Evolutionary conservation across 2,113 vertebrate genomes (phyloP).

Genomic region (Maccullochella peelii): DNA sequence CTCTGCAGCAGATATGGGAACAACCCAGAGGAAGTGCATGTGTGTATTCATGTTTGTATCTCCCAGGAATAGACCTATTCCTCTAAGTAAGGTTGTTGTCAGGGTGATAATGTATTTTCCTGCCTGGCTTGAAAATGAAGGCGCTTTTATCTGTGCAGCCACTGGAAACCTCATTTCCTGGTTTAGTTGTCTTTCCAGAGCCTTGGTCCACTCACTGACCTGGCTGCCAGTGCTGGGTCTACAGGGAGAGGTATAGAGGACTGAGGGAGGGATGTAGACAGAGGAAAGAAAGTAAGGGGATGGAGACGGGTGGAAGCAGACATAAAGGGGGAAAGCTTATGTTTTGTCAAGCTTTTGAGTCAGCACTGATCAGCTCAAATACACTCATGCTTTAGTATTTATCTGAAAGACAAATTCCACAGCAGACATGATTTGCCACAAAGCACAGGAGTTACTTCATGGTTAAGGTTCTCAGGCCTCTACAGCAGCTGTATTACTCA

Average conservation of each 20-base stretch:
- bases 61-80: slow-evolving; percentile 34
- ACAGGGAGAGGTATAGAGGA: slow-evolving; percentile 30
- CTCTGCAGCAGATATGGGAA: slow-evolving; percentile 17
- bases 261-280: slow-evolving; percentile 3
- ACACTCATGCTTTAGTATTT: neutral
- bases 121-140: slow-evolving; percentile 55
- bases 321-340: neutral
- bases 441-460: neutral
- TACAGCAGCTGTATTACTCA: slow-evolving; percentile 37
- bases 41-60: slow-evolving; percentile 37
- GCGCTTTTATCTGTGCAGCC: slow-evolving; percentile 67
- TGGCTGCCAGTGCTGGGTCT: slow-evolving; percentile 39
- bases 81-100: slow-evolving; percentile 51
- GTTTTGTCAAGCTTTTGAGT: neutral
- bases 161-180: slow-evolving; percentile 81
- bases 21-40: slow-evolving; percentile 29
- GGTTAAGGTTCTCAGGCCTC: slow-evolving; percentile 3
- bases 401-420: neutral
- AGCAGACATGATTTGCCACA: neutral
- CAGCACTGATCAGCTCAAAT: neutral
- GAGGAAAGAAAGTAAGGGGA: neutral
- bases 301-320: neutral
- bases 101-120: slow-evolving; percentile 76
- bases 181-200: slow-evolving; percentile 66
- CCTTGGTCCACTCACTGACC: slow-evolving; percentile 29